phyloP scores from a whole-genome alignment of 2,888 invertebrate species.

The Lampropteryx suffumata region DNA sequence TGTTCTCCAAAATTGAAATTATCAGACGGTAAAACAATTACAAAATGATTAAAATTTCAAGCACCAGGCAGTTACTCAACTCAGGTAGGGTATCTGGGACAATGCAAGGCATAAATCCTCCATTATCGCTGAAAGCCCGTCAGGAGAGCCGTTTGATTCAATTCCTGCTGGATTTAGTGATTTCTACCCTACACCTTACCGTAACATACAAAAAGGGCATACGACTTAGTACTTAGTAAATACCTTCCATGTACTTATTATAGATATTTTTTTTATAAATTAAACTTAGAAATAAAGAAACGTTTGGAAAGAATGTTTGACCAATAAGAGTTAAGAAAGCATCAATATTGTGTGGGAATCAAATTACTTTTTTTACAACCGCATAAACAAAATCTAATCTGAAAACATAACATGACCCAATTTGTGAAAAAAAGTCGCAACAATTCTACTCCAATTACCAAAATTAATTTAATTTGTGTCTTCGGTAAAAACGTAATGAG shows the following conservation, averaged over 20 bases:
- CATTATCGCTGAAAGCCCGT: constrained; percentile 64
- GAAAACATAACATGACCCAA: neutral
- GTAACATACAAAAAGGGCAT: constrained; percentile 10
- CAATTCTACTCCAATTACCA: constrained; percentile 56
- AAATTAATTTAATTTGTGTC: constrained; percentile 70
- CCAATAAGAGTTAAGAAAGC: too few species aligned
- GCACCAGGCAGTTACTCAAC: constrained; percentile 12
- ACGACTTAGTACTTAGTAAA: constrained; percentile 2
- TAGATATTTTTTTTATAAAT: too few species aligned
- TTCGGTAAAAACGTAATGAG: constrained; percentile 66
- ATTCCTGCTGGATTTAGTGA: constrained; percentile 52
- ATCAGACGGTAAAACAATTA: constrained; percentile 6
- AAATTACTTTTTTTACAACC: too few species aligned
- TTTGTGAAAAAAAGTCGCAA: constrained; percentile 29
- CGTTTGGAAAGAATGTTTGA: too few species aligned
- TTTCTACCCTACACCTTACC: constrained; percentile 28
- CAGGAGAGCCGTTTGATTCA: constrained; percentile 71
- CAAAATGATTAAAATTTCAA: constrained; percentile 22
- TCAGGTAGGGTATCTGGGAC: constrained; percentile 46
- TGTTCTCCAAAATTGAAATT: neutral
- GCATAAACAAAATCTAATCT: neutral
- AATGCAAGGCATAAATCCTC: constrained; percentile 64
- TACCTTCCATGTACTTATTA: too few species aligned
- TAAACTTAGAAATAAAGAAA: too few species aligned
- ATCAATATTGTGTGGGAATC: too few species aligned